Percentiles rank a stretch among this genome's conserved stretches.
These are phyloP conservation scores for Fregetta grallaria DNA, from an alignment of 2,113 vertebrate species.

Conservation along the genomic window DNA sequence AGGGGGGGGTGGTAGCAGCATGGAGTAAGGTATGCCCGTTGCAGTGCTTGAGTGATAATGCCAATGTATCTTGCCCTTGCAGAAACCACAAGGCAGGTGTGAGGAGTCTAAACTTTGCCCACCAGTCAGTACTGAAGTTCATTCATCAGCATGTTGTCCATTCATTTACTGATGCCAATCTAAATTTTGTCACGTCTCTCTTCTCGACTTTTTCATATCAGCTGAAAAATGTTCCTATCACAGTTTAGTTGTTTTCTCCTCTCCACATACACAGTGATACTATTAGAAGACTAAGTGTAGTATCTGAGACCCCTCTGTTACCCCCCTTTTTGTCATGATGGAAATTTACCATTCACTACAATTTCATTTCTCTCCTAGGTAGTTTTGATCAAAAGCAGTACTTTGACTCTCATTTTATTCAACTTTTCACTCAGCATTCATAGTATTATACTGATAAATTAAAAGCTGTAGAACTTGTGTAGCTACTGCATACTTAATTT, in stretches of 20 bases:
- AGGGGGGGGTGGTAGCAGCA: background rate
- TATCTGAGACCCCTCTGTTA: background rate
- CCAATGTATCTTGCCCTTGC: background rate
- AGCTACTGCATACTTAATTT: background rate
- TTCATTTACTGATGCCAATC: background rate
- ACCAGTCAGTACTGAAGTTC: background rate
- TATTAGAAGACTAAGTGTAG: background rate
- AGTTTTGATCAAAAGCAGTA: background rate
- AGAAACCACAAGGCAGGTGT: background rate
- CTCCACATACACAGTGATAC: background rate
- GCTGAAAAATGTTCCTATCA: background rate
- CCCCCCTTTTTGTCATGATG: background rate
- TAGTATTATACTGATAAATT: background rate
- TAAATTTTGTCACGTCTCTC: background rate
- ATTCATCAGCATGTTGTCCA: background rate
- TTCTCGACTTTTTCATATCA: background rate
- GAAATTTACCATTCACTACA: background rate
- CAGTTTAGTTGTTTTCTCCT: background rate
- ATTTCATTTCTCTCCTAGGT: background rate
- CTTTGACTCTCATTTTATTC: background rate
- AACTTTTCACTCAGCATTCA: background rate
- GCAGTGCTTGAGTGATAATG: background rate
- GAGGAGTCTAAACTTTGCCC: background rate
- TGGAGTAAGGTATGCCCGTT: background rate
- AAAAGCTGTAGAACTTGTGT: background rate